A percentile compares a stretch with the other conserved stretches of the same genome.
These are phyloP conservation scores for Larimichthys crocea DNA, from an alignment of 2,113 vertebrate genomes.

Conservation along the genomic window DNA sequence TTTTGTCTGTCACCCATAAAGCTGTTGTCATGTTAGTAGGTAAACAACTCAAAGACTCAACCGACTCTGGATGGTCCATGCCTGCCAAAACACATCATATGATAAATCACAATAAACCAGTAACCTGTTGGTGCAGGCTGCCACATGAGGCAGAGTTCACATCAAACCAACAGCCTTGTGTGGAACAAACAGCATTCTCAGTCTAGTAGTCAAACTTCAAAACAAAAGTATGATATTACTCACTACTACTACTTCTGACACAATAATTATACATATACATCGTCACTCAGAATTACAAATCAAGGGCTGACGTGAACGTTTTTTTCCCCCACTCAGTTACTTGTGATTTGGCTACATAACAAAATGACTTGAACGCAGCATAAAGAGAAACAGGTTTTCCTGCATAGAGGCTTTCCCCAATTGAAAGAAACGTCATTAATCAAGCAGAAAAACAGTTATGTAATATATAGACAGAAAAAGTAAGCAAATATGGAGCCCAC, in stretches of 20 bases:
- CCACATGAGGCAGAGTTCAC: not conserved
- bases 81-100: not conserved
- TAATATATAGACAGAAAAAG: not conserved
- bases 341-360: not conserved
- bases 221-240: conserved; percentile 22
- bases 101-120: not conserved
- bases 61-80: not conserved
- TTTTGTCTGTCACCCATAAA: not conserved
- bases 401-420: not conserved
- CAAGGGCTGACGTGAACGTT: accelerated
- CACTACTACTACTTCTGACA: not conserved
- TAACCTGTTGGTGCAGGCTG: conserved; percentile 5
- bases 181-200: not conserved
- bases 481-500: not conserved
- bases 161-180: not conserved
- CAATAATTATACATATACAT: not conserved
- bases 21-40: not conserved
- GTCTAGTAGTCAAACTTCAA: conserved; percentile 1
- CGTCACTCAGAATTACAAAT: not conserved
- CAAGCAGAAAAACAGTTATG: not conserved
- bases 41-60: not conserved
- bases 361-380: not conserved
- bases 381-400: conserved; percentile 8
- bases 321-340: not conserved
- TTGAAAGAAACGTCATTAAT: not conserved